phyloP scores from a whole-genome alignment of 2,888 invertebrate species.

The Anticlea derivata region DNA sequence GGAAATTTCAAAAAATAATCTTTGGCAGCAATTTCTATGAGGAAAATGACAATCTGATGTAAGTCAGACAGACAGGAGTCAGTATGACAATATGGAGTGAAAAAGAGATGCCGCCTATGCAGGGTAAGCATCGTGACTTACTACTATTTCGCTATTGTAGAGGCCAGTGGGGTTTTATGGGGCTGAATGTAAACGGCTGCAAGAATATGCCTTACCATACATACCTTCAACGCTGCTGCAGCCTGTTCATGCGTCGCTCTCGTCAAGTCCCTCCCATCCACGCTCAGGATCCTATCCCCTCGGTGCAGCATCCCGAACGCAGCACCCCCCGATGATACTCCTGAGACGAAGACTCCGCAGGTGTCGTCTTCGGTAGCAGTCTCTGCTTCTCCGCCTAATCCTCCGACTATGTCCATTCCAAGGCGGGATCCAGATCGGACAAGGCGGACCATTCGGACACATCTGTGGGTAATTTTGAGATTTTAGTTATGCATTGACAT shows the following conservation, averaged over 20 bases:
- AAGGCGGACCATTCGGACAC: conserved; percentile 76
- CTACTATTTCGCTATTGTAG: too few species aligned
- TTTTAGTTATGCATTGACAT: too few species aligned
- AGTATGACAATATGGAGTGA: too few species aligned
- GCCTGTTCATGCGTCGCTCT: conserved; percentile 91
- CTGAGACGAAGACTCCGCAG: conserved; percentile 79
- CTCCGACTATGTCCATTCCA: conserved; percentile 81
- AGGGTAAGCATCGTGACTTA: too few species aligned
- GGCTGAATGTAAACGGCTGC: too few species aligned
- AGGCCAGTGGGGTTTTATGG: too few species aligned
- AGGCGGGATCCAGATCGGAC: conserved; percentile 77
- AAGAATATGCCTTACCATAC: too few species aligned
- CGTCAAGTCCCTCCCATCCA: conserved; percentile 89
- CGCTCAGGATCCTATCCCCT: conserved; percentile 89
- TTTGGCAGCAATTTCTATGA: too few species aligned
- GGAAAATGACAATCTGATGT: too few species aligned
- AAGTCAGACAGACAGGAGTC: too few species aligned
- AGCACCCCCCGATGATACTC: conserved; percentile 71
- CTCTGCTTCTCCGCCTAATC: conserved; percentile 71
- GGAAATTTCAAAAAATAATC: too few species aligned
- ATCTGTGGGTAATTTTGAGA: conserved; percentile 48
- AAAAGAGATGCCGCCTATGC: too few species aligned
- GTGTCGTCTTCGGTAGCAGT: conserved; percentile 64
- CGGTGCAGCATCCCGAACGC: conserved; percentile 83
- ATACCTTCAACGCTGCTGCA: conserved; percentile 85